Conservation (phyloP, 2,797 vertebrate species). For the Brachyalestes nurse region DNA sequence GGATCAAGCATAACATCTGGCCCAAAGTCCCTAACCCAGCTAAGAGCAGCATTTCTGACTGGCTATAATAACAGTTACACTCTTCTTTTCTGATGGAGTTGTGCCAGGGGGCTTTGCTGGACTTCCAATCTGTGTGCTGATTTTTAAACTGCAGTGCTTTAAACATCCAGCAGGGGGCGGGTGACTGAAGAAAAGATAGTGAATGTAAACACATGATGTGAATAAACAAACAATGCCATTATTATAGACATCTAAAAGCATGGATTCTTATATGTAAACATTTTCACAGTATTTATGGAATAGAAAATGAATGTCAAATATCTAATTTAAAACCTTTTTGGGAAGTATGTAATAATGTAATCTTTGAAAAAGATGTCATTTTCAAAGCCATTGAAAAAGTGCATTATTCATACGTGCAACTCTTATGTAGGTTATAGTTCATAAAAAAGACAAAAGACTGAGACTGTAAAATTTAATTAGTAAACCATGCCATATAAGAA, state of each 20-base stretch:
- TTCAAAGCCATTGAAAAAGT: too few relatives aligned
- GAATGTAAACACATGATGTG: neutral
- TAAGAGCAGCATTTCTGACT: neutral
- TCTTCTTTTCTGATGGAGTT: neutral
- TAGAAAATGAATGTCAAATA: too few relatives aligned
- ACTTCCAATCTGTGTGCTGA: neutral
- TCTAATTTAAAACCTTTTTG: neutral
- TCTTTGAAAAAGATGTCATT: too few relatives aligned
- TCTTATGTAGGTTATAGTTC: too few relatives aligned
- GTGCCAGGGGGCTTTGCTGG: too few relatives aligned
- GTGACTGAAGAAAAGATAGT: neutral
- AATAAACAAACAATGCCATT: neutral
- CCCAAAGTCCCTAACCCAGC: conserved; percentile 16
- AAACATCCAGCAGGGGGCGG: neutral
- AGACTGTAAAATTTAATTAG: too few relatives aligned
- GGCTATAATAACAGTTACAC: neutral
- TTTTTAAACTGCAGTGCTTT: neutral
- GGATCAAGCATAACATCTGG: conserved; percentile 14
- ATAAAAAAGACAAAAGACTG: too few relatives aligned
- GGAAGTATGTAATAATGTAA: neutral
- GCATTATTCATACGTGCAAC: too few relatives aligned
- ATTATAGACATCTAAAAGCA: neutral
- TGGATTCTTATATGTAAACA: too few relatives aligned
- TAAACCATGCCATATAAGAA: neutral
- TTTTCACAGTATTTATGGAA: too few relatives aligned